A percentile compares a stretch with the other conserved stretches of the same genome.
phyloP scores from a whole-genome alignment of 2,888 invertebrate genomes.

The Phlogophora meticulosa region DNA sequence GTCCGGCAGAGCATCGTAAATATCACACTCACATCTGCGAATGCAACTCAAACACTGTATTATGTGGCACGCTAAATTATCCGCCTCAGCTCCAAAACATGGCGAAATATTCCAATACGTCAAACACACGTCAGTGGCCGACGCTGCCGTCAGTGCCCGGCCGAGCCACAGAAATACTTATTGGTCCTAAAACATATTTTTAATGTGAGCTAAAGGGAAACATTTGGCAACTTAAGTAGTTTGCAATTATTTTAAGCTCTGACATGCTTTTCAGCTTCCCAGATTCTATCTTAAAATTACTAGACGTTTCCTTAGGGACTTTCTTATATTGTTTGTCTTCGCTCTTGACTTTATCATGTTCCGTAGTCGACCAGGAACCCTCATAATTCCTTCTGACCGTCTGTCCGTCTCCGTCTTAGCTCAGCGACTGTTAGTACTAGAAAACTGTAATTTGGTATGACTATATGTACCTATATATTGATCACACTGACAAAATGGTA shows the following conservation, averaged over 20 bases:
- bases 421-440: too few relatives aligned
- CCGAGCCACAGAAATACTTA: slow-evolving; percentile 73
- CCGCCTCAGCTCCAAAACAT: slow-evolving; percentile 59
- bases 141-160: slow-evolving; percentile 59
- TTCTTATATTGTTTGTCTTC: slow-evolving; percentile 14
- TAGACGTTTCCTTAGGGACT: slow-evolving; percentile 1
- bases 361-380: too few relatives aligned
- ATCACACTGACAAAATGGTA: too few relatives aligned
- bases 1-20: slow-evolving; percentile 85
- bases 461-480: too few relatives aligned
- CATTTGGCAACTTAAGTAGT: slow-evolving; percentile 55
- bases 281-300: slow-evolving; percentile 2
- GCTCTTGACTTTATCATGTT: neutral
- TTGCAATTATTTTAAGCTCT: slow-evolving; percentile 49
- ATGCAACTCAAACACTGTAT: slow-evolving; percentile 71
- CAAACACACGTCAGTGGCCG: slow-evolving; percentile 67
- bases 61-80: slow-evolving; percentile 59
- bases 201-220: slow-evolving; percentile 58
- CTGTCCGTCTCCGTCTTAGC: too few relatives aligned
- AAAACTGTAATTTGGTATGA: too few relatives aligned
- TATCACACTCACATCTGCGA: slow-evolving; percentile 79
- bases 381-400: too few relatives aligned
- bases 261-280: slow-evolving; percentile 17
- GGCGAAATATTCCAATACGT: slow-evolving; percentile 68
- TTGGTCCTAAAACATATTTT: slow-evolving; percentile 71